These are phyloP conservation scores for Lathamus discolor DNA, from an alignment of 2,113 vertebrate species.

Conservation along the genomic window DNA sequence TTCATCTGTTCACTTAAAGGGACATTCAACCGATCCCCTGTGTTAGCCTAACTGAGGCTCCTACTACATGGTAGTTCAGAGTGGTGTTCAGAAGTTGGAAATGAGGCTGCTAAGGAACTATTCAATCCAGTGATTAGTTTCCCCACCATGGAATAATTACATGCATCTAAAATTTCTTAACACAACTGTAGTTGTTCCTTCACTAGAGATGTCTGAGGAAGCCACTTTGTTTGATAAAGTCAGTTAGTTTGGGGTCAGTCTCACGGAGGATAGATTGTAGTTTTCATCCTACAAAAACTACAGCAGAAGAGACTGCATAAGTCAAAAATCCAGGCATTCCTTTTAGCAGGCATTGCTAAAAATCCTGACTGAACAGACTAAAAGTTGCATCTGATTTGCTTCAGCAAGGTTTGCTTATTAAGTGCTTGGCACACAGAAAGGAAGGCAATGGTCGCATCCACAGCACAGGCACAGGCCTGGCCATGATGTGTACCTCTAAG, in stretches of 20 bases:
- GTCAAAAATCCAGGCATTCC: neutral
- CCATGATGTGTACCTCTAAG: neutral
- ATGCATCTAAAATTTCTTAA: slow-evolving; percentile 3
- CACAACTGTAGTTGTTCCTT: slow-evolving; percentile 38
- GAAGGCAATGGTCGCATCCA: neutral
- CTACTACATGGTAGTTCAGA: neutral
- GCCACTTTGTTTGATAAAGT: neutral
- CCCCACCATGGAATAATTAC: slow-evolving; percentile 18
- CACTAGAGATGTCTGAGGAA: neutral
- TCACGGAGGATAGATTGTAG: neutral
- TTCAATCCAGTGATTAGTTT: neutral
- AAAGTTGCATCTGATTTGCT: neutral
- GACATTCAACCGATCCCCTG: neutral
- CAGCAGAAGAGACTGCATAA: neutral
- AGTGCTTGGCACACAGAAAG: slow-evolving; percentile 48
- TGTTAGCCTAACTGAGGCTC: neutral
- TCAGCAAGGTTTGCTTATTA: neutral
- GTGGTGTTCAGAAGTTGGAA: neutral
- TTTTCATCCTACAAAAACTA: neutral
- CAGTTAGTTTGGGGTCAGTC: neutral
- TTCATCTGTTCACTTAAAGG: slow-evolving; percentile 14
- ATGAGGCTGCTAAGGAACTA: slow-evolving; percentile 29
- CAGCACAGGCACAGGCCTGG: neutral
- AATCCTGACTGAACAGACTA: neutral
- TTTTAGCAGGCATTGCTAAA: neutral